Conservation (phyloP, 30 jellyfish, hydroid and myxozoan species). For the Turritopsis rubra region DNA sequence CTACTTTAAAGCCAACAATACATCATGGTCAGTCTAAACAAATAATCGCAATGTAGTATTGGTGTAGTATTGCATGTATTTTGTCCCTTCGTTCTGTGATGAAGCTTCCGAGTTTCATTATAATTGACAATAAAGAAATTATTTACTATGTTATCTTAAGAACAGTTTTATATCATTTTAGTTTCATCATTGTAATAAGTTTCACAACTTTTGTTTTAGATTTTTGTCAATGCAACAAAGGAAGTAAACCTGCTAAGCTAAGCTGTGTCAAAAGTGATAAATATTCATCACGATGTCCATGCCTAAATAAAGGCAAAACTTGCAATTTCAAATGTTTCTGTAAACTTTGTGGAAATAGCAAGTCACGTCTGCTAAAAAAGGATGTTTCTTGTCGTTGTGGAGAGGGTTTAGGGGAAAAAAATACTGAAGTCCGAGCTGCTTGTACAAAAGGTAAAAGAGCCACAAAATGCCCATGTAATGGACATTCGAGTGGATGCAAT, state of each 20-base stretch:
- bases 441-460: slow-evolving; percentile 1
- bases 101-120: no score
- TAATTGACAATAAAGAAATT: no score
- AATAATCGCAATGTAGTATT: not conserved
- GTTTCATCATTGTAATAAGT: not conserved
- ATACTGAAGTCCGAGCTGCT: not conserved
- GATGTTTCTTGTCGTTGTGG: slow-evolving; percentile 8
- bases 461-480: slow-evolving; percentile 6
- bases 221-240: not conserved
- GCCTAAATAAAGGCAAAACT: not conserved
- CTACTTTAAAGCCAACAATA: not conserved
- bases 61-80: not conserved
- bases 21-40: not conserved
- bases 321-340: slow-evolving; percentile 3
- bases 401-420: not conserved
- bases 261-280: not conserved
- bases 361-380: not conserved
- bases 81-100: not conserved
- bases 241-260: not conserved
- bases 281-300: slow-evolving; percentile 10
- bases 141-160: not conserved
- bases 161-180: not conserved
- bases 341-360: not conserved
- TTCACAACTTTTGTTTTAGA: not conserved
- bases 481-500: not conserved